These are phyloP conservation scores for Stichodactyla mertensii DNA, from an alignment of 64 coral and sea anemone genomes.

Conservation along the genomic window DNA sequence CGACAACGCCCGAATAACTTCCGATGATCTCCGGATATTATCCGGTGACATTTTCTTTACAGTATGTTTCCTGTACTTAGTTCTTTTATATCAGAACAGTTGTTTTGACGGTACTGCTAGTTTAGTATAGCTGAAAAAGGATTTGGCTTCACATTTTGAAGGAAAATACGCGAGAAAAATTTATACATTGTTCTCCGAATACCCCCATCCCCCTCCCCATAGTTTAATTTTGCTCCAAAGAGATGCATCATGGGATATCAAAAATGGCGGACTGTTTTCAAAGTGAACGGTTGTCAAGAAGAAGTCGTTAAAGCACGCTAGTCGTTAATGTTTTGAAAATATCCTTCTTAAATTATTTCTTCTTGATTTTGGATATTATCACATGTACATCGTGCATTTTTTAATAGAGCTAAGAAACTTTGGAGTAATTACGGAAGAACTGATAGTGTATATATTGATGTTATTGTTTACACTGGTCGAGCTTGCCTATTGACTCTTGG, in stretches of 20 bases:
- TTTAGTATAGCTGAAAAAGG: not conserved
- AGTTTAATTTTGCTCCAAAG: not conserved
- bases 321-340: not conserved
- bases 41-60: not conserved
- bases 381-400: slow-evolving; percentile 16
- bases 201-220: not conserved
- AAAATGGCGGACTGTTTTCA: slow-evolving; percentile 25
- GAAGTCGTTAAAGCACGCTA: too few relatives aligned
- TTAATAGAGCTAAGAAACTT: slow-evolving; percentile 10
- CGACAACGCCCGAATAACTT: slow-evolving; percentile 13
- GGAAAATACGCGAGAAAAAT: not conserved
- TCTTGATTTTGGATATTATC: not conserved
- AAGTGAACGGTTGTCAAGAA: slow-evolving; percentile 22
- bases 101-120: not conserved
- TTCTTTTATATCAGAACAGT: not conserved
- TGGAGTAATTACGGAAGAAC: not conserved
- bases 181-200: not conserved
- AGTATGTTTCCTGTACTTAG: not conserved
- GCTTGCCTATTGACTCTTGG: slow-evolving; percentile 12
- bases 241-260: not conserved
- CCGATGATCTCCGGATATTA: not conserved
- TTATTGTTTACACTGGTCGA: slow-evolving; percentile 15
- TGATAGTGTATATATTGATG: slow-evolving; percentile 19
- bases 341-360: not conserved
- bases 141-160: not conserved